Conservation (phyloP, 2,113 vertebrate genomes). For the Penelope pileata region DNA sequence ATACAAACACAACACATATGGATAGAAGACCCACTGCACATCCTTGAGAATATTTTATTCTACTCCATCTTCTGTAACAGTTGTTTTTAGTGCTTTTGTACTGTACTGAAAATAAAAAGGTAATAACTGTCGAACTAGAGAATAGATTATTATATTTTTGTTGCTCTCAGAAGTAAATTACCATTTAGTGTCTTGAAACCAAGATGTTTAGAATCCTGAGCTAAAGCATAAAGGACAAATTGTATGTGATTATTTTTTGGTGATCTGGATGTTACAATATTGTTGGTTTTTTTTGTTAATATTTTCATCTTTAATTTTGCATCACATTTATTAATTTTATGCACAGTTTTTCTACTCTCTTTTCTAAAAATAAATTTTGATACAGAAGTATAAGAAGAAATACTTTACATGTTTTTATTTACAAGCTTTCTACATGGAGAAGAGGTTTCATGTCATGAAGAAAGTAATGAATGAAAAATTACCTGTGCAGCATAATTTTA, state of each 20-base stretch:
- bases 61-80: background rate
- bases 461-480: background rate
- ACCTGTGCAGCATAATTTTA: background rate
- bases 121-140: background rate
- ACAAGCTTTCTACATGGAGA: background rate
- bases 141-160: background rate
- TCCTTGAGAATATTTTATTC: background rate
- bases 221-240: background rate
- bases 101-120: background rate
- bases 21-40: background rate
- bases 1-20: background rate
- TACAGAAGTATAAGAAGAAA: background rate
- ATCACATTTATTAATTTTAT: background rate
- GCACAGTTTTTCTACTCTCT: background rate
- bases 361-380: background rate
- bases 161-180: background rate
- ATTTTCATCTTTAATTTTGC: background rate
- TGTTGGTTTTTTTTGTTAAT: background rate
- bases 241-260: background rate
- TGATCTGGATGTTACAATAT: background rate
- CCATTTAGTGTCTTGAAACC: background rate
- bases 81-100: background rate
- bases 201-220: background rate
- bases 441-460: background rate
- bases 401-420: background rate